Base-by-base conservation (phyloP, 2,888 invertebrate genomes). In the Rugalucina vietnamica region DNA sequence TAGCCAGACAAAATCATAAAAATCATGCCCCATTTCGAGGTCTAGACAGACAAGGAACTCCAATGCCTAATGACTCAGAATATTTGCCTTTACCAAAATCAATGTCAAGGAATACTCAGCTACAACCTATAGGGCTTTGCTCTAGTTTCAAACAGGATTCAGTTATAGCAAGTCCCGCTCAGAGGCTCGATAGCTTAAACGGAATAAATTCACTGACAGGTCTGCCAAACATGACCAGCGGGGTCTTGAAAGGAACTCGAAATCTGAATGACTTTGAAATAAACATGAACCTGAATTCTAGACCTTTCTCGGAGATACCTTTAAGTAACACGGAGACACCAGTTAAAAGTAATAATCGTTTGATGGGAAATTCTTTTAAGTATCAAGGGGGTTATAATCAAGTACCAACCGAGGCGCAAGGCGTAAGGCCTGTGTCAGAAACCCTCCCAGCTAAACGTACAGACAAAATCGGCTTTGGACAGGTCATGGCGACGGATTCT, bases 271-370 rank as follows among this genome's bases (percentile, higher is more conserved):
- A 72, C 29, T 43, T 43, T 43, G 72, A 72, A 29, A 12, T 43
- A 27, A 72, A 29, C 18, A 72, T 49, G 39, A 43, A 72, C n/a
- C 21, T 43, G 5, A 34, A 72, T 21, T 14, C 54, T 12, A 60
- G 87, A 27, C 87, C 87, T 24, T 85, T 82, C 57, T 87, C 87
- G 14, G 87, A 87, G 71, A 87, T 87, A 18, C 83, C 87, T 14
- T 65, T 65, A 34, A 4, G 24, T 8, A 34, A 34, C 34, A 34
- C 65, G 8, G 32, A 27, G 21, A 1, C 34, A 5, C 18, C 29
- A 18, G 39, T 72, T 8, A 39, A 5, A 12, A 29, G 24, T n/a
- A 72, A 72, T 18, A 49, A 3, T 49, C 49, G 43, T 21, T 43
- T 39, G 2, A 72, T 72, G 5, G 49, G 72, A 49, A 39, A 72